Conservation (phyloP, 2,888 invertebrate genomes). For the Fabriciana adippe region DNA sequence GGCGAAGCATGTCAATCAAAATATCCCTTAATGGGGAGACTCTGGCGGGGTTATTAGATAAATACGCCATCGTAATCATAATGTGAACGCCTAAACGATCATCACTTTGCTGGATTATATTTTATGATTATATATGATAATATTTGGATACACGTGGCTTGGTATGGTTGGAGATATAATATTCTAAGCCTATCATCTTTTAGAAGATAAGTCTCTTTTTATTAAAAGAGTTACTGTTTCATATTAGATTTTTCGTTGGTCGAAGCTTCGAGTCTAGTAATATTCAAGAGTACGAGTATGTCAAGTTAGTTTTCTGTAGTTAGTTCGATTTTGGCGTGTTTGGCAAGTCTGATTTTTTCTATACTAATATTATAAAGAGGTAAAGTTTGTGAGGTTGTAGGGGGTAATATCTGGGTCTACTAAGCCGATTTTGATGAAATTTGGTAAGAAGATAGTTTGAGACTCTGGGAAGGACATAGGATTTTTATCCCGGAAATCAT, state of each 20-base stretch:
- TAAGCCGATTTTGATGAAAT: too few species aligned
- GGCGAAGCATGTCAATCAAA: conserved; percentile 74
- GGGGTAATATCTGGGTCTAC: too few species aligned
- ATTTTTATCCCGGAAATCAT: too few species aligned
- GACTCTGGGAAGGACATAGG: too few species aligned
- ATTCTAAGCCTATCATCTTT: background rate
- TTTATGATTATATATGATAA: conserved; percentile 7
- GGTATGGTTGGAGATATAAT: background rate
- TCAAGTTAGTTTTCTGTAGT: background rate
- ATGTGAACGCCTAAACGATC: conserved; percentile 39
- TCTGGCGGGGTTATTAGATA: conserved; percentile 75
- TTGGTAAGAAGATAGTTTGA: too few species aligned
- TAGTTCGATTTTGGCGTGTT: too few species aligned
- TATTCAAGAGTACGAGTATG: background rate
- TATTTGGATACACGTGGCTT: background rate
- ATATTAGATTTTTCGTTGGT: background rate
- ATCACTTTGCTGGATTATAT: conserved; percentile 38
- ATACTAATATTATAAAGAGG: too few species aligned
- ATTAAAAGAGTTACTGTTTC: conserved; percentile 2
- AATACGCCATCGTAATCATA: conserved; percentile 52
- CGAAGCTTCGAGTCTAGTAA: background rate
- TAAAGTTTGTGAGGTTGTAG: too few species aligned
- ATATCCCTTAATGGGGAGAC: conserved; percentile 65
- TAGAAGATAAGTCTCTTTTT: conserved; percentile 5
- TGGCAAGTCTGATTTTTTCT: too few species aligned